Percentiles rank a stretch among this genome's conserved stretches.
These are phyloP conservation scores for Leptopilina syphax DNA, from an alignment of 2,888 invertebrate species.

Conservation along the genomic window DNA sequence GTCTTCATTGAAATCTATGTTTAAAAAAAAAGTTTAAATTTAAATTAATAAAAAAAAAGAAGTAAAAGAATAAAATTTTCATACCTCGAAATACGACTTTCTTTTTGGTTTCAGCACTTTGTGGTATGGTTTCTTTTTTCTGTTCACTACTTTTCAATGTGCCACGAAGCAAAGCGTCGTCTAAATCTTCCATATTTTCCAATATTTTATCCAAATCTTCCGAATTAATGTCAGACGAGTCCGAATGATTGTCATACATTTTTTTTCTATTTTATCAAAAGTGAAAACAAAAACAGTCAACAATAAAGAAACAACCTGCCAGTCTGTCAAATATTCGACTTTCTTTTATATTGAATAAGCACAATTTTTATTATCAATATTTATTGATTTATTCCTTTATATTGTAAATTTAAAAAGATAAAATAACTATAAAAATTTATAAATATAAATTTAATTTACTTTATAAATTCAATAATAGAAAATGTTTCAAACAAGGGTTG, in stretches of 20 bases:
- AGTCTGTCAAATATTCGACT: neutral
- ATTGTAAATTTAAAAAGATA: too few relatives aligned
- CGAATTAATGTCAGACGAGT: slow-evolving; percentile 6
- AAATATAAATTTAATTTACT: too few relatives aligned
- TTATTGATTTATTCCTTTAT: too few relatives aligned
- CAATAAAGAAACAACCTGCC: neutral
- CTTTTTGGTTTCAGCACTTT: slow-evolving; percentile 54
- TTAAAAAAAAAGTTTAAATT: too few relatives aligned
- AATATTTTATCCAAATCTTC: slow-evolving; percentile 40
- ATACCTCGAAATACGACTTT: slow-evolving; percentile 68
- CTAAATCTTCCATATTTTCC: slow-evolving; percentile 66
- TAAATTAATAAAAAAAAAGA: neutral
- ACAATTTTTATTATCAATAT: too few relatives aligned
- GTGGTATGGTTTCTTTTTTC: slow-evolving; percentile 50
- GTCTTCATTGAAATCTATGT: slow-evolving; percentile 58
- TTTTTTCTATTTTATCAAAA: neutral
- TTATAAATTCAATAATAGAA: too few relatives aligned
- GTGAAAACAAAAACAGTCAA: too few relatives aligned
- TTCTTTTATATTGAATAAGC: neutral
- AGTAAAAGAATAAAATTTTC: neutral
- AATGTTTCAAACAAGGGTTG: neutral
- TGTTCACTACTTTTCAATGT: slow-evolving; percentile 44
- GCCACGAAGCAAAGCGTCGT: slow-evolving; percentile 63
- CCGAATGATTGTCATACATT: slow-evolving; percentile 35
- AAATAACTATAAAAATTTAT: too few relatives aligned